phyloP scores from a whole-genome alignment of 2,888 invertebrate genomes.

The Andrena bucephala region DNA sequence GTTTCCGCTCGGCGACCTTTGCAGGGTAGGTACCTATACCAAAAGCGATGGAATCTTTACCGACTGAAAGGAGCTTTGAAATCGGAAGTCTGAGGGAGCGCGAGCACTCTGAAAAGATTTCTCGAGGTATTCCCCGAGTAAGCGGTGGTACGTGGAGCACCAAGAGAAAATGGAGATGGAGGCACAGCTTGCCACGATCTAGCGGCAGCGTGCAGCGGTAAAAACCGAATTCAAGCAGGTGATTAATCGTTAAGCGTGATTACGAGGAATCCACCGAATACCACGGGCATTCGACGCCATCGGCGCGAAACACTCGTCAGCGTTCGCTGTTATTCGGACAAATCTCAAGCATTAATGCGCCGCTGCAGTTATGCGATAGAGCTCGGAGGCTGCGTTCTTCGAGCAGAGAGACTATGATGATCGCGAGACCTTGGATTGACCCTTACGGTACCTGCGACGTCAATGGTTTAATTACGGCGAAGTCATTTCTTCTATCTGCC shows the following conservation, averaged over 20 bases:
- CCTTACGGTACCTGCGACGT: conserved; percentile 72
- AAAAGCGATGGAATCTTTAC: neutral
- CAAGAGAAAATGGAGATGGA: neutral
- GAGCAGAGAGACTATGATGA: conserved; percentile 55
- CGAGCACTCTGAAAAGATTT: neutral
- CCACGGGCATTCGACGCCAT: conserved; percentile 33
- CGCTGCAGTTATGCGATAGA: conserved; percentile 53
- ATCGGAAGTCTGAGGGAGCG: neutral
- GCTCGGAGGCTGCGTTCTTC: conserved; percentile 41
- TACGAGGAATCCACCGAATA: conserved; percentile 42
- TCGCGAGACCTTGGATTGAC: conserved; percentile 65
- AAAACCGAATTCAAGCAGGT: conserved; percentile 16
- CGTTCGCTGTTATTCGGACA: conserved; percentile 60
- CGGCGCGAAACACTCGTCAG: conserved; percentile 42
- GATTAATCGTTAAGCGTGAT: conserved; percentile 60
- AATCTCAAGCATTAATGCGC: conserved; percentile 76
- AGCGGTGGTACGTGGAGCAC: no score
- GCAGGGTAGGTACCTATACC: neutral
- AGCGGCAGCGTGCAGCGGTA: neutral
- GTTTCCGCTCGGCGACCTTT: neutral
- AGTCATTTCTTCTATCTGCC: conserved; percentile 58
- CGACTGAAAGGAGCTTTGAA: neutral
- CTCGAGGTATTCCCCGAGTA: neutral
- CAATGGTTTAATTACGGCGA: conserved; percentile 72
- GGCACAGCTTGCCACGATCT: no score